Percentiles rank a stretch among this genome's conserved stretches.
These are phyloP conservation scores for Gambusia affinis DNA, from an alignment of 2,113 vertebrate species.

Conservation along the genomic window DNA sequence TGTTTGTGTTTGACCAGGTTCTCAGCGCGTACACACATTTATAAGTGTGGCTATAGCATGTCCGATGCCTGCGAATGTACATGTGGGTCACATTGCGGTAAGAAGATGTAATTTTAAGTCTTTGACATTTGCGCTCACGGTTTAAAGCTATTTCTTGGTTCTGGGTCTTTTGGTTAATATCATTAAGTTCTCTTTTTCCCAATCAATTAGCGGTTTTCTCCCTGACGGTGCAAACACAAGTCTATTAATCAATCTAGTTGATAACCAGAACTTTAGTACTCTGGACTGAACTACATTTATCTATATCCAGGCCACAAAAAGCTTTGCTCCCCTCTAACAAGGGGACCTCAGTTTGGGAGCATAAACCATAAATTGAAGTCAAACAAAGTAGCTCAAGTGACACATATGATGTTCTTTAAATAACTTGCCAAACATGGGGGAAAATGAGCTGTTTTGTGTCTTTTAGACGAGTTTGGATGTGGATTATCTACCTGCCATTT, in stretches of 20 bases:
- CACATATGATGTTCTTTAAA: too few relatives aligned
- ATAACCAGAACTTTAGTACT: conserved; percentile 4
- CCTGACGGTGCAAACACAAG: conserved; percentile 12
- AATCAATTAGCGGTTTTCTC: conserved; percentile 30
- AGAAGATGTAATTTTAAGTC: conserved; percentile 12
- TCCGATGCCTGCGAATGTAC: conserved; percentile 11
- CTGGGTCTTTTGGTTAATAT: conserved; percentile 18
- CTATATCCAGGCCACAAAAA: conserved; percentile 37
- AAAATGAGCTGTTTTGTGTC: too few relatives aligned
- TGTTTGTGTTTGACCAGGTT: conserved; percentile 31
- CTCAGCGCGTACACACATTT: neutral
- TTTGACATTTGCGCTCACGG: conserved; percentile 11
- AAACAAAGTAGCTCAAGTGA: too few relatives aligned
- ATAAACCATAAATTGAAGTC: conserved; percentile 20
- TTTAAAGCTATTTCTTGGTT: conserved; percentile 9
- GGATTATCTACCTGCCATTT: too few relatives aligned
- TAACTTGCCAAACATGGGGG: too few relatives aligned
- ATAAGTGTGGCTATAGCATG: conserved; percentile 11
- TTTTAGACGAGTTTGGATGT: too few relatives aligned
- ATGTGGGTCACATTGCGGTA: conserved; percentile 18
- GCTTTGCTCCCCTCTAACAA: conserved; percentile 4
- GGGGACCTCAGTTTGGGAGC: conserved; percentile 3
- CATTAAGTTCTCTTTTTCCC: conserved; percentile 28
- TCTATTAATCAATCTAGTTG: conserved; percentile 33
- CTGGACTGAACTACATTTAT: conserved; percentile 20